Conservation (phyloP, 2,888 invertebrate genomes). For the Allacma fusca region DNA sequence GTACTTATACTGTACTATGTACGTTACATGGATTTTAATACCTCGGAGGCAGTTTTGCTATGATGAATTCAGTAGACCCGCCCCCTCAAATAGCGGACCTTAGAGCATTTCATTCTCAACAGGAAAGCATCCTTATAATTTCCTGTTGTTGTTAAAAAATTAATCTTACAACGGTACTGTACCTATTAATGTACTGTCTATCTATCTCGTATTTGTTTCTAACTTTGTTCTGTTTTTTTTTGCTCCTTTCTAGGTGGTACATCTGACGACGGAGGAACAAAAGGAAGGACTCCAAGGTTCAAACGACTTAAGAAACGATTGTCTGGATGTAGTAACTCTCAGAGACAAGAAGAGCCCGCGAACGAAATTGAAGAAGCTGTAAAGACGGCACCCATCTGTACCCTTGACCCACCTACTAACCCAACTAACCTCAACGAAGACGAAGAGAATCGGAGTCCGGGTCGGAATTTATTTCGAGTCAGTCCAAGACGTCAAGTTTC, state of each 20-base stretch:
- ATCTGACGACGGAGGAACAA: background rate
- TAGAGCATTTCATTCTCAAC: too few relatives aligned
- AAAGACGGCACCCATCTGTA: conserved; percentile 6
- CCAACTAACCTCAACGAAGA: background rate
- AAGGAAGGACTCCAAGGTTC: background rate
- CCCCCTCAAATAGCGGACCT: too few relatives aligned
- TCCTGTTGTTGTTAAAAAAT: too few relatives aligned
- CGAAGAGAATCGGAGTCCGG: background rate
- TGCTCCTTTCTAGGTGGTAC: conserved; percentile 12
- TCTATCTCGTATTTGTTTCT: background rate
- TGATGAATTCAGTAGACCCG: too few relatives aligned
- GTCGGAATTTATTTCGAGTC: background rate
- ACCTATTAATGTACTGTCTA: too few relatives aligned
- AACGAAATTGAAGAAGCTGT: background rate
- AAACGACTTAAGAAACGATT: conserved; percentile 21
- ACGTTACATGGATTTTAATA: too few relatives aligned
- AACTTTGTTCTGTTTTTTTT: conserved; percentile 12
- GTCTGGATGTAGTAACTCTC: background rate
- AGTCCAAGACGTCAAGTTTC: background rate
- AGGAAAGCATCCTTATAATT: too few relatives aligned
- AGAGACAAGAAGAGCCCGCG: background rate
- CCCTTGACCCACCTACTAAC: background rate
- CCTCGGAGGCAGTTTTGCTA: too few relatives aligned
- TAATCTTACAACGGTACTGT: too few relatives aligned
- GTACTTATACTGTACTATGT: too few relatives aligned